Evolutionary conservation across 2,797 vertebrate genomes (phyloP).

Genomic region (Protosalanx chinensis): DNA sequence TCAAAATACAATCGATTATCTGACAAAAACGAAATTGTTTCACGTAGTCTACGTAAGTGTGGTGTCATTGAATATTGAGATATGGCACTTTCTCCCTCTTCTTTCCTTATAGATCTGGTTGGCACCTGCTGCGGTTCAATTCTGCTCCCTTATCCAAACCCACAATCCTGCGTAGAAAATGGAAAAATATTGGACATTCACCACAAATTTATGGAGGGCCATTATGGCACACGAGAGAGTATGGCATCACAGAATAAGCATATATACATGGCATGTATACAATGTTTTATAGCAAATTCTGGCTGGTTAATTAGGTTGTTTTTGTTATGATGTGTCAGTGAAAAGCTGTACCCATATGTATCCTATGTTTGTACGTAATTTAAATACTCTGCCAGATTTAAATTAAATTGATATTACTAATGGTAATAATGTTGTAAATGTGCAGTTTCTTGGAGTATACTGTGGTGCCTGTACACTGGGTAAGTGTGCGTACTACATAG

Average conservation of each 20-base stretch:
- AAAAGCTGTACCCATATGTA: neutral
- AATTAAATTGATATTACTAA: too few species aligned
- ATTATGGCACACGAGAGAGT: neutral
- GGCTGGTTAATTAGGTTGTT: neutral
- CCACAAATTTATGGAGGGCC: neutral
- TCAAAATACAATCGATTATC: neutral
- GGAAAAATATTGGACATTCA: neutral
- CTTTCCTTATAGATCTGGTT: slow-evolving; percentile 67
- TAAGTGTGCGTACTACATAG: too few species aligned
- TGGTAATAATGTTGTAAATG: too few species aligned
- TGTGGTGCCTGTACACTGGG: too few species aligned
- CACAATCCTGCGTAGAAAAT: slow-evolving; percentile 11
- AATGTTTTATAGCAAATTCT: too few species aligned
- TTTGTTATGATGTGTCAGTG: neutral
- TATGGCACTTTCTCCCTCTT: slow-evolving; percentile 24
- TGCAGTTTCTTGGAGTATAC: too few species aligned
- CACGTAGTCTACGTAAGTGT: neutral
- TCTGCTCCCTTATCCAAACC: slow-evolving; percentile 53
- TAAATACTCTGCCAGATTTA: too few species aligned
- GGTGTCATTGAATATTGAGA: slow-evolving; percentile 1
- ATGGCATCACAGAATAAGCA: neutral
- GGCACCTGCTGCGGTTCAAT: slow-evolving; percentile 63
- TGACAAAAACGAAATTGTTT: neutral
- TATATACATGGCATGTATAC: neutral
- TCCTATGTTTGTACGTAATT: too few species aligned